Percentiles rank a stretch among this genome's conserved stretches.
Conservation (phyloP, 2,113 vertebrate species). For the Dryoscopus gambensis region DNA sequence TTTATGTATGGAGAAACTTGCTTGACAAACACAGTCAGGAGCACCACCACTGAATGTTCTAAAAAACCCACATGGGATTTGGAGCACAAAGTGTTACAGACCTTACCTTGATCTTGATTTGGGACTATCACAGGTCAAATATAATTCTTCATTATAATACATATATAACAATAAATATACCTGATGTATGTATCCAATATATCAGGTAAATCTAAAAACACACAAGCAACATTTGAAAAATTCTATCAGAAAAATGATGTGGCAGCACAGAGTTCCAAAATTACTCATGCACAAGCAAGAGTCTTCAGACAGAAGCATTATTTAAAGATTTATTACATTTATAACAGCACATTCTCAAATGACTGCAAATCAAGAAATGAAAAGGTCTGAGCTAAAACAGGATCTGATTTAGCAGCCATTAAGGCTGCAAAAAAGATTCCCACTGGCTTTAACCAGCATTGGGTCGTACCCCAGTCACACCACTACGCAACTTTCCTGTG, state of each 20-base stretch:
- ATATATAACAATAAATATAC: background rate
- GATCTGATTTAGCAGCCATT: background rate
- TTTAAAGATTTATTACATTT: background rate
- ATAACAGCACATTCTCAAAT: background rate
- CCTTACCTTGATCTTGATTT: background rate
- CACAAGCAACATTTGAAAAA: background rate
- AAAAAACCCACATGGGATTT: background rate
- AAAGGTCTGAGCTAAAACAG: background rate
- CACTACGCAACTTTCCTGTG: accelerated
- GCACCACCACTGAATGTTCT: background rate
- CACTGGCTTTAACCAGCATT: background rate
- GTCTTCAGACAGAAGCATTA: background rate
- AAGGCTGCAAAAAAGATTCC: background rate
- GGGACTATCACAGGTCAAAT: background rate
- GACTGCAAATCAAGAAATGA: background rate
- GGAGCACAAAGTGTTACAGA: background rate
- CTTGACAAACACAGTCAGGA: background rate
- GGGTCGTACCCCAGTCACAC: background rate
- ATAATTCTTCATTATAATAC: background rate
- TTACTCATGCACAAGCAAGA: background rate
- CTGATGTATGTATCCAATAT: background rate
- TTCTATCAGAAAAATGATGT: background rate
- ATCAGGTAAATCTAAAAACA: background rate
- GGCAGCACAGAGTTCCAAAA: background rate
- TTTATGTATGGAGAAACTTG: background rate